Evolutionary conservation across 2,888 invertebrate genomes (phyloP).

Genomic region (Metacarcinus magister): DNA sequence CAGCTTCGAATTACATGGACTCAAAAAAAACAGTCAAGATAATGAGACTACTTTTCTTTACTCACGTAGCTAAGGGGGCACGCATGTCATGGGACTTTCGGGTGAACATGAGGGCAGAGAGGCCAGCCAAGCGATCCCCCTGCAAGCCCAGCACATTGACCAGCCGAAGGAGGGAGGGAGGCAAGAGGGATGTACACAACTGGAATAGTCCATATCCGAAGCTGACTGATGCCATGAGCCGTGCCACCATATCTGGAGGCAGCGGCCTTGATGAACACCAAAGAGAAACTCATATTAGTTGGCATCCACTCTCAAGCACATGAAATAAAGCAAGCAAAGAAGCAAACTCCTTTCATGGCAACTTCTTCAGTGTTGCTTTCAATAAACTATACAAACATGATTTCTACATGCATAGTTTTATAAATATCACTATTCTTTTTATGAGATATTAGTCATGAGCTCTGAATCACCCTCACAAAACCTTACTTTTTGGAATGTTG

Average conservation of each 20-base stretch:
- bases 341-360: neutral
- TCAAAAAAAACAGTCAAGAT: neutral
- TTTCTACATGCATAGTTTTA: neutral
- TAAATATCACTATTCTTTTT: neutral
- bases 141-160: conserved; percentile 79
- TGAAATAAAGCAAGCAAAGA: neutral
- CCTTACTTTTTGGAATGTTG: conserved; percentile 72
- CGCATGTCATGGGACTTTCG: conserved; percentile 78
- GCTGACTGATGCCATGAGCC: conserved; percentile 89
- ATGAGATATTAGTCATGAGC: neutral
- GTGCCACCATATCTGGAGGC: conserved; percentile 86
- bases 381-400: neutral
- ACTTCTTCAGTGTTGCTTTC: neutral
- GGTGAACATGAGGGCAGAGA: conserved; percentile 78
- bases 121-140: conserved; percentile 77
- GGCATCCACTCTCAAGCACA: neutral
- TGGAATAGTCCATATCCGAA: conserved; percentile 90
- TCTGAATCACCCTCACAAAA: neutral
- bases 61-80: conserved; percentile 79
- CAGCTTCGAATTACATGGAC: neutral
- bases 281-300: neutral
- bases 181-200: conserved; percentile 88
- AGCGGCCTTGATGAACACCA: conserved; percentile 83
- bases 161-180: conserved; percentile 87
- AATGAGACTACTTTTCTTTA: neutral